A percentile compares a stretch with the other conserved stretches of the same genome.
Conservation (phyloP, 1,140 invertebrate genomes). For the Luehdorfia chinensis region DNA sequence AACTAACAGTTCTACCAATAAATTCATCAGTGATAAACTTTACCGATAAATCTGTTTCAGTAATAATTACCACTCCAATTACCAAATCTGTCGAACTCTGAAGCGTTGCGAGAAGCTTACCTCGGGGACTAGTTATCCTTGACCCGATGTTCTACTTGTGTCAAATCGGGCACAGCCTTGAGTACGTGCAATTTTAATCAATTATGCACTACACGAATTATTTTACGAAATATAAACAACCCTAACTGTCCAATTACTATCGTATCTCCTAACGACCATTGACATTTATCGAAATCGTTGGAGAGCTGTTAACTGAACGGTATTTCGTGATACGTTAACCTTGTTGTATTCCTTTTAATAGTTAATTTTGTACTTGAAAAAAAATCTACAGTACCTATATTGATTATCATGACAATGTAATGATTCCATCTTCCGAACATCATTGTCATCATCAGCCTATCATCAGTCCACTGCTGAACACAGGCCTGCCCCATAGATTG, state of each 20-base stretch:
- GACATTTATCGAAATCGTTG: not conserved
- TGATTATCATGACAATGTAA: too few relatives aligned
- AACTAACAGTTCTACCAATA: slow-evolving; percentile 1
- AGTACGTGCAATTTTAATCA: slow-evolving; percentile 10
- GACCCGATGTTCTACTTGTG: slow-evolving; percentile 35
- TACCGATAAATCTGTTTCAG: slow-evolving; percentile 2
- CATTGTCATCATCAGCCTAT: too few relatives aligned
- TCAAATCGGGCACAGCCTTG: slow-evolving; percentile 1
- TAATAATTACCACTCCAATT: slow-evolving; percentile 15
- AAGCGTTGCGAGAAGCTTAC: not conserved
- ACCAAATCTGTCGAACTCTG: slow-evolving; percentile 1
- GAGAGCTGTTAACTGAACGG: not conserved
- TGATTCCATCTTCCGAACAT: too few relatives aligned
- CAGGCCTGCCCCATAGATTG: too few relatives aligned
- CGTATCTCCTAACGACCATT: not conserved
- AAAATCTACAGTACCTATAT: too few relatives aligned
- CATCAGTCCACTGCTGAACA: too few relatives aligned
- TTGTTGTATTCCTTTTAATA: too few relatives aligned
- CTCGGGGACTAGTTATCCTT: slow-evolving; percentile 23
- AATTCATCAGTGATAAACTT: not conserved
- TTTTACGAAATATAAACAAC: slow-evolving; percentile 1
- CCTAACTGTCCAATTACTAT: slow-evolving; percentile 1
- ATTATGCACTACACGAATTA: not conserved
- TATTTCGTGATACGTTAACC: too few relatives aligned
- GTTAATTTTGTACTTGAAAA: too few relatives aligned